phyloP scores from a whole-genome alignment of 2,888 invertebrate genomes.

The Acronicta psi region DNA sequence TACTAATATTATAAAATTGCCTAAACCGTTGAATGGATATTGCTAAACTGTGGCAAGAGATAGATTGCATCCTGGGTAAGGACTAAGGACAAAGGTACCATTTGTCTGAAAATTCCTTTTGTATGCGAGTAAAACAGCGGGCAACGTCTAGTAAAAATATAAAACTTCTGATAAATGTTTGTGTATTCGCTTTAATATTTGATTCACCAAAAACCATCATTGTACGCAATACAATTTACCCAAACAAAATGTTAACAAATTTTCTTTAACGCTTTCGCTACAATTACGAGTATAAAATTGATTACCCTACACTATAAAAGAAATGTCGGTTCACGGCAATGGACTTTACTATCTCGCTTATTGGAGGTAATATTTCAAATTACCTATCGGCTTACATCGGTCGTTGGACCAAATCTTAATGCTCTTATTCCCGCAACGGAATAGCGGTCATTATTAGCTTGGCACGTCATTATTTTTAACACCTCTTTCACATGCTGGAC shows the following conservation, averaged over 20 bases:
- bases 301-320: constrained; percentile 69
- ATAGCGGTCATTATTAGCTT: constrained; percentile 61
- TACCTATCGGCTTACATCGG: constrained; percentile 63
- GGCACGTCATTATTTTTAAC: constrained; percentile 60
- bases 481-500: constrained; percentile 41
- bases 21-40: too few relatives aligned
- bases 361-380: constrained; percentile 68
- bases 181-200: constrained; percentile 19
- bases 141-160: too few relatives aligned
- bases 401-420: constrained; percentile 62
- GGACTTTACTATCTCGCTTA: constrained; percentile 63
- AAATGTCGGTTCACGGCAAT: constrained; percentile 66
- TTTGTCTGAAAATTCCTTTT: too few relatives aligned
- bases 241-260: constrained; percentile 63
- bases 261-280: constrained; percentile 73
- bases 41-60: too few relatives aligned
- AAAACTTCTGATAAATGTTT: too few relatives aligned
- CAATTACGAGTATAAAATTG: constrained; percentile 72
- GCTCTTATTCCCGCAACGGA: constrained; percentile 59
- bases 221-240: constrained; percentile 29
- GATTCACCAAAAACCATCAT: constrained; percentile 43
- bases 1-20: too few relatives aligned
- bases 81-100: too few relatives aligned
- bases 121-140: too few relatives aligned
- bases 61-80: too few relatives aligned